Evolutionary conservation across 2,113 vertebrate species (phyloP).

Genomic region (Solea senegalensis): DNA sequence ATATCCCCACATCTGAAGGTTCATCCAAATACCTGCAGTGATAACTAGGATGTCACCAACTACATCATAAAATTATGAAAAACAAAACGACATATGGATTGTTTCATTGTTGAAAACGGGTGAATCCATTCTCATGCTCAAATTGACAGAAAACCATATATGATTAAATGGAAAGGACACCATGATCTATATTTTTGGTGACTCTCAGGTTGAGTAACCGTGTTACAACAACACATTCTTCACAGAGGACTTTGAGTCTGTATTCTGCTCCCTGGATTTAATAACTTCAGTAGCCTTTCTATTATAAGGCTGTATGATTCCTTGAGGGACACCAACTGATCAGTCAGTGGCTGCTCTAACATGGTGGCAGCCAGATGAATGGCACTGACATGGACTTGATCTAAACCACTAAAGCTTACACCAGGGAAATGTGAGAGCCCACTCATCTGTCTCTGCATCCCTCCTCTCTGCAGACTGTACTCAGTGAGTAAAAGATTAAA

Average conservation of each 20-base stretch:
- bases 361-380: conserved; percentile 74
- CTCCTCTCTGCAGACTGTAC: conserved; percentile 26
- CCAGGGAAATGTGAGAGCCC: conserved; percentile 49
- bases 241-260: conserved; percentile 22
- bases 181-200: conserved; percentile 47
- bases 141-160: conserved; percentile 16
- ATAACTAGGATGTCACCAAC: too few species aligned
- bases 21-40: too few species aligned
- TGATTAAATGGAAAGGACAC: conserved; percentile 29
- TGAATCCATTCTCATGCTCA: conserved; percentile 8
- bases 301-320: conserved; percentile 72
- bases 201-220: conserved; percentile 42
- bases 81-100: not conserved
- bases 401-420: conserved; percentile 64
- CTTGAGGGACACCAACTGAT: conserved; percentile 76
- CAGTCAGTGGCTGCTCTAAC: conserved; percentile 70
- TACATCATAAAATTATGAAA: too few species aligned
- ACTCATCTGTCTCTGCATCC: conserved; percentile 59
- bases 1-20: too few species aligned
- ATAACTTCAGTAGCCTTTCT: conserved; percentile 77
- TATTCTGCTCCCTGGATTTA: conserved; percentile 62
- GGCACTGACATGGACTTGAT: conserved; percentile 69
- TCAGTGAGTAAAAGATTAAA: conserved; percentile 40
- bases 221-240: conserved; percentile 44
- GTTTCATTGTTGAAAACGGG: conserved; percentile 7